Evolutionary conservation across 2,888 invertebrate species (phyloP).

Genomic region (Pristionchus maxplancki): DNA sequence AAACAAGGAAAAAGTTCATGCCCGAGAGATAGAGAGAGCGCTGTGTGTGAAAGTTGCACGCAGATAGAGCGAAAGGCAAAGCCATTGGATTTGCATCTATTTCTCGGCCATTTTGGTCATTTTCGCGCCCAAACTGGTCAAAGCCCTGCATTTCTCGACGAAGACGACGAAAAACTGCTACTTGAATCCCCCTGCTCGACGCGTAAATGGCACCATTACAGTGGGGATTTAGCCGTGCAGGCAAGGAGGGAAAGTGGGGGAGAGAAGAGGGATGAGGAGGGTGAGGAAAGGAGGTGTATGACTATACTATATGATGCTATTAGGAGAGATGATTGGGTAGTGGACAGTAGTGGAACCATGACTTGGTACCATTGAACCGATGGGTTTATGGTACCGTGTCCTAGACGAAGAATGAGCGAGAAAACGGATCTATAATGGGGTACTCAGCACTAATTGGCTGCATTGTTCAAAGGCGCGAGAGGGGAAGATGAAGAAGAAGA

Average conservation of each 20-base stretch:
- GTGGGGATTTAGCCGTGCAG: background rate
- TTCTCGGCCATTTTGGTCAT: background rate
- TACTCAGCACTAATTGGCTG: slow-evolving; percentile 25
- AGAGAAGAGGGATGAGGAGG: background rate
- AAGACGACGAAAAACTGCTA: background rate
- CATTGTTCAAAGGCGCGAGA: background rate
- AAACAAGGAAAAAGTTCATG: no score
- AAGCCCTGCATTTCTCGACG: background rate
- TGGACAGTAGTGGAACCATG: slow-evolving; percentile 8
- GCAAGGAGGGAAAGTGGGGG: background rate
- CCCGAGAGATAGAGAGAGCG: slow-evolving; percentile 27
- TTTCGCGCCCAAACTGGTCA: background rate
- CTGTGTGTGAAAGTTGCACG: slow-evolving; percentile 2
- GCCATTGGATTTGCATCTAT: slow-evolving; percentile 43
- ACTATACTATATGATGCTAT: slow-evolving; percentile 21
- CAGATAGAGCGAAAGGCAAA: background rate
- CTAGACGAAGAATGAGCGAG: background rate
- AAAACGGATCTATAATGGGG: background rate
- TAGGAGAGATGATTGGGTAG: slow-evolving; percentile 11
- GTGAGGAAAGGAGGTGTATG: background rate
- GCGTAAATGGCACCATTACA: slow-evolving; percentile 22
- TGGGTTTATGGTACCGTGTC: no score
- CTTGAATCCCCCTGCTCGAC: background rate
- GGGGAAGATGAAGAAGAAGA: no score
- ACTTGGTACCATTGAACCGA: no score